These are phyloP conservation scores for Camponotus vicinus DNA, from an alignment of 1,140 invertebrate species.

Conservation along the genomic window DNA sequence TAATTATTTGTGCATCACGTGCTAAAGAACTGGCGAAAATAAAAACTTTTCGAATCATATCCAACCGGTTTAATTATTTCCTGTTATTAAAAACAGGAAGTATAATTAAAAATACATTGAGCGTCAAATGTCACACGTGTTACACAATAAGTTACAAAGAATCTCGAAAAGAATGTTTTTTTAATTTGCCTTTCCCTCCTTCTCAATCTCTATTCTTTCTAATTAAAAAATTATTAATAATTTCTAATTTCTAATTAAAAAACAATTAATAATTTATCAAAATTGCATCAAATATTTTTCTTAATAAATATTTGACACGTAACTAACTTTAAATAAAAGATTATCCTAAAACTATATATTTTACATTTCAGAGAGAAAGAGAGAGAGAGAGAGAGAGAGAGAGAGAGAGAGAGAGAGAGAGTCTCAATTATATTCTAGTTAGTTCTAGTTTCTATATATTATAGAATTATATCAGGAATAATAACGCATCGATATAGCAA, in stretches of 20 bases:
- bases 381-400: too few species aligned
- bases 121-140: background rate
- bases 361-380: background rate
- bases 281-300: too few species aligned
- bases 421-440: background rate
- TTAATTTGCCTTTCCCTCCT: background rate
- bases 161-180: background rate
- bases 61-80: conserved; percentile 2
- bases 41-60: background rate
- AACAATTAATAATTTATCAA: background rate
- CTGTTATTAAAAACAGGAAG: background rate
- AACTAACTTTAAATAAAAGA: background rate
- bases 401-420: too few species aligned
- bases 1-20: background rate
- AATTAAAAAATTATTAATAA: background rate
- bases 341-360: background rate
- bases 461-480: background rate
- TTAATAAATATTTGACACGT: too few species aligned
- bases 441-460: background rate
- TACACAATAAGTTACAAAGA: background rate
- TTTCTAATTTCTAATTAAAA: background rate
- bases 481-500: background rate
- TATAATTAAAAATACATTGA: background rate
- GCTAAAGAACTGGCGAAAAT: background rate
- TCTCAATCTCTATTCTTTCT: background rate